Evolutionary conservation across 2,113 vertebrate species (phyloP).

Genomic region (Eira barbara): DNA sequence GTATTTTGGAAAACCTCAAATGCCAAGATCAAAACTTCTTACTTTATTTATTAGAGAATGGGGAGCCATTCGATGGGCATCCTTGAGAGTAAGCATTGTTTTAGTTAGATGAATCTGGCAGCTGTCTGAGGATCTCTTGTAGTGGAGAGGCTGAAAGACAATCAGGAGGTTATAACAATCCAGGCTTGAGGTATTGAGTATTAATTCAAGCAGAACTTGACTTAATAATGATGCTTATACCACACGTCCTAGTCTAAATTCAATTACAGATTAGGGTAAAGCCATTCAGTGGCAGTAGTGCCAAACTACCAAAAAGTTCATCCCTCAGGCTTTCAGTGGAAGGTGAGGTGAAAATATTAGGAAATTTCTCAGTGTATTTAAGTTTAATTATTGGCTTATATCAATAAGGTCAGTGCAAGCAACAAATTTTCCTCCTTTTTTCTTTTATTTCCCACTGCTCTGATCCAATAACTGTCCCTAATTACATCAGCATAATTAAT

Average conservation of each 20-base stretch:
- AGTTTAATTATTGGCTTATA: not conserved
- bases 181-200: conserved; percentile 35
- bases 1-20: conserved; percentile 59
- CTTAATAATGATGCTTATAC: conserved; percentile 19
- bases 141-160: conserved; percentile 16
- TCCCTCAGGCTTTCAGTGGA: not conserved
- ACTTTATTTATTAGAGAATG: conserved; percentile 58
- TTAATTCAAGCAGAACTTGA: conserved; percentile 69
- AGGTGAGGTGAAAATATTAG: not conserved
- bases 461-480: not conserved
- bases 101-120: conserved; percentile 26
- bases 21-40: not conserved
- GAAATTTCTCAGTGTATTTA: not conserved
- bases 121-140: conserved; percentile 32
- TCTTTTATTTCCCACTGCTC: not conserved
- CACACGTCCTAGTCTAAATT: conserved; percentile 36
- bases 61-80: conserved; percentile 14
- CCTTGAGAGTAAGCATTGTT: conserved; percentile 20
- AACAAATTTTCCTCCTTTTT: not conserved
- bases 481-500: not conserved
- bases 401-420: not conserved
- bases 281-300: conserved; percentile 17
- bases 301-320: not conserved
- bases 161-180: conserved; percentile 33
- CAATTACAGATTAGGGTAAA: conserved; percentile 50